Base-by-base conservation (phyloP, 2,888 invertebrate species). In the Epirrhoe alternata region DNA sequence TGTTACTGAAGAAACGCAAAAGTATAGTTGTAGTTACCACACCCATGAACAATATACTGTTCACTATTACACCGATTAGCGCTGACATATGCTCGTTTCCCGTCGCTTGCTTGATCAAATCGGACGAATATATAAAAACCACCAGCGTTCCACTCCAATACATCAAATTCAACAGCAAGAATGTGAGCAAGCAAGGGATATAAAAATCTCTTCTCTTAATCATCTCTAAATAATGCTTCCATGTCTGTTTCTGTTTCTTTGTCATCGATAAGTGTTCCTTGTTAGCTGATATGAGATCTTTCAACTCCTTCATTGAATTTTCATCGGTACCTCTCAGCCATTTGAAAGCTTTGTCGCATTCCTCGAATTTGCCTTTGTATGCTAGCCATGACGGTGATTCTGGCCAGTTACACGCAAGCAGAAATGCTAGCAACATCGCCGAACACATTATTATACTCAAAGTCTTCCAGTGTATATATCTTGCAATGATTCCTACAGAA, bases 331-430 rank as follows among this genome's bases (percentile, higher is more conserved):
- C 76, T 64, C 76, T 69, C 14, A 76, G 24, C 72, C 71, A 73
- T 14, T 35, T 31, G 10, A 76, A 76, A 0, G 68, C 58, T 35
- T 62, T 50, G 24, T 72, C 68, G 58, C 72, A 71, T 58, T 65
- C 57, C 6, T 69, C 64, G 16, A 66, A 68, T 24, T 72, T 45
- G 5, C 69, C 72, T 66, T 66, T 74, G n/a, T 50, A 72, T 7
- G 74, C 76, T 2, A 74, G 52, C 74, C 74, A 76, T 0, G 53
- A 50, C 5, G 74, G 76, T 2, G 74, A 73, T 16, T 76, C 73
- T 2, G 74, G 73, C 73, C 73, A 76, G 6, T 61, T 38, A 33
- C 45, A 66, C 1, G 66, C 61, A 2, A 57, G 66, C 6, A 64
- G 1, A 3, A 69, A 51, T 4, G 72, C 71, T 10, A 70, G 6